Base-by-base conservation (phyloP, 2,888 invertebrate species). In the Mythimna pallens region DNA sequence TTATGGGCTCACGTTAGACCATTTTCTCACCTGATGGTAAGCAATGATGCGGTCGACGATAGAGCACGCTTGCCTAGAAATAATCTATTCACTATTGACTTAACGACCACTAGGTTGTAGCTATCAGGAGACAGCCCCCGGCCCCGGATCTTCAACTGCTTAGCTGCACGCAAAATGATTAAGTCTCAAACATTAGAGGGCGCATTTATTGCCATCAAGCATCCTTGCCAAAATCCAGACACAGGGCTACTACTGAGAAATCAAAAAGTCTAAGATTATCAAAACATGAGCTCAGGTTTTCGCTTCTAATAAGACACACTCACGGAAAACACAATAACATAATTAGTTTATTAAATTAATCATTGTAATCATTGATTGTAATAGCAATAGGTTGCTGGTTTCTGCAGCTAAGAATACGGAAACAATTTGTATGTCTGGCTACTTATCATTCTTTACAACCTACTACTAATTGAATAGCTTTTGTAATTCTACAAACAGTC, bases 401-500 rank as follows among this genome's bases (percentile, higher is more conserved):
- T 40, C 8, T 72, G 12, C 4, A 47, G 25, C n/a, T 34, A 36
- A n/a, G 14, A 67, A 55, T 25, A 73, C 9, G 68, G 68, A 66
- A 74, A 43, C 7, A 14, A 58, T 50, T n/a, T 65, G 25, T 36
- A 5, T 1, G 9, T 14, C 8, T 22, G 43, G 14, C 2, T 57
- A 43, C 6, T 47, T 66, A 47, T 14, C 9, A 47, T 59, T 66
- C 22, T 59, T 17, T 3, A 6, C n/a, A 20, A 47, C 5, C 14
- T 10, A 36, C 25, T 25, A 30, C 7, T 25, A 52, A 52, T 68
- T 30, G 3, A 40, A 50, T 20, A 47, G 55, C 6, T 63, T 58
- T 78, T 58, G 12, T 34, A 50, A 14, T 72, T 47, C 36, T 55
- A 8, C 9, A 72, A 78, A 57, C 17, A 78, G 7, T 2, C 34